phyloP scores from a whole-genome alignment of 2,797 vertebrate genomes.

The Gallinago stenura region DNA sequence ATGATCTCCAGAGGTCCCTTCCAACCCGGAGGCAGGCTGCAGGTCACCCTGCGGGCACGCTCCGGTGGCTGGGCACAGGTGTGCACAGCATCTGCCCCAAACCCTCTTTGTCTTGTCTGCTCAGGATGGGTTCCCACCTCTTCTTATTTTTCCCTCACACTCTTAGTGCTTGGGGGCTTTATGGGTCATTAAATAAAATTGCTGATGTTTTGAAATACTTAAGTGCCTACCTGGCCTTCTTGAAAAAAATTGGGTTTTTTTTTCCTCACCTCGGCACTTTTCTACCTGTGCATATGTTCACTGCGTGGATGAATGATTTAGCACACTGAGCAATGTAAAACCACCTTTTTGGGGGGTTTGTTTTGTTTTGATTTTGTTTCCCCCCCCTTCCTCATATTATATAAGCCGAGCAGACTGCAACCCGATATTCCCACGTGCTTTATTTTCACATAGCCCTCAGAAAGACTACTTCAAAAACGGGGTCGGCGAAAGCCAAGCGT shows the following conservation, averaged over 20 bases:
- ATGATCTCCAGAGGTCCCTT: background rate
- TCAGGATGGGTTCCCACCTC: background rate
- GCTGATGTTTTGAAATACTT: constrained; percentile 41
- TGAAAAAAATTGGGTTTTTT: background rate
- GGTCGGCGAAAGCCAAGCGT: background rate
- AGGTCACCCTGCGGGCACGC: background rate
- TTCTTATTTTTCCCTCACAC: background rate
- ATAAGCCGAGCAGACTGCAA: constrained; percentile 1
- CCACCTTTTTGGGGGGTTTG: background rate
- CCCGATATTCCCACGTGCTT: background rate
- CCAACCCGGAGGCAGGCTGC: fast-evolving
- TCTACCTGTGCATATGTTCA: constrained; percentile 37
- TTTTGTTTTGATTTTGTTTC: background rate
- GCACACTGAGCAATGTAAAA: constrained; percentile 23
- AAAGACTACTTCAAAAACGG: background rate
- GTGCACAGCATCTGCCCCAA: fast-evolving
- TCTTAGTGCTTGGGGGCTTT: constrained; percentile 1
- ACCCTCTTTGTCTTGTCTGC: background rate
- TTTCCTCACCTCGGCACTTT: background rate
- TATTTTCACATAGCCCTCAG: background rate
- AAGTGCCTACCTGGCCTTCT: constrained; percentile 49
- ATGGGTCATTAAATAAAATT: constrained; percentile 43
- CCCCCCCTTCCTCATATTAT: background rate
- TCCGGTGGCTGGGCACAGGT: background rate
- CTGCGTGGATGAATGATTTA: constrained; percentile 36